phyloP scores from a whole-genome alignment of 2,888 invertebrate species.

The Nymphalis polychloros region DNA sequence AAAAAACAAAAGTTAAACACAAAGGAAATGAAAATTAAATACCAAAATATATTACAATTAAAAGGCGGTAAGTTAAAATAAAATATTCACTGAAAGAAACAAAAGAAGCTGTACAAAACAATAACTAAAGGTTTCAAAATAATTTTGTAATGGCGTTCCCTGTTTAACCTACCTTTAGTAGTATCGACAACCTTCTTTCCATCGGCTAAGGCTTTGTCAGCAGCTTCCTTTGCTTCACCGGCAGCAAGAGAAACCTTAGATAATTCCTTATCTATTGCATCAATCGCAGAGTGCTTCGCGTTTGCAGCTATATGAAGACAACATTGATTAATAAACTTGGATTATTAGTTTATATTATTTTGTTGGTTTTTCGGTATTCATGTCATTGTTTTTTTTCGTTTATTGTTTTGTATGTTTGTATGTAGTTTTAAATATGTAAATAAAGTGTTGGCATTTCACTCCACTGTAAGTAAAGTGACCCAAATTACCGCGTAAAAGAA shows the following conservation, averaged over 20 bases:
- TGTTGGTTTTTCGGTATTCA: no score
- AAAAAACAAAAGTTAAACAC: constrained; percentile 25
- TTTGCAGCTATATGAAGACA: constrained; percentile 57
- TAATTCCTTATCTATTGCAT: constrained; percentile 78
- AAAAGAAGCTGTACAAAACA: not conserved
- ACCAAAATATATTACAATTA: not conserved
- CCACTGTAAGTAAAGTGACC: no score
- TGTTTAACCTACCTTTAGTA: constrained; percentile 63
- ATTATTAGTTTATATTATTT: no score
- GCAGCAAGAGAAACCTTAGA: constrained; percentile 75
- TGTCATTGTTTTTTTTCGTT: no score
- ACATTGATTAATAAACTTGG: not conserved
- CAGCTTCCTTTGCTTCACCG: constrained; percentile 72
- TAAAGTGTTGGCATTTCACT: no score
- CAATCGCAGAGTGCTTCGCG: constrained; percentile 76
- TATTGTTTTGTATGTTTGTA: no score
- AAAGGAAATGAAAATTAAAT: constrained; percentile 28
- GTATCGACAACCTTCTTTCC: constrained; percentile 76
- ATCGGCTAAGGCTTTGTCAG: constrained; percentile 71
- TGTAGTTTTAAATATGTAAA: no score
- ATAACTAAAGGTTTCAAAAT: not conserved
- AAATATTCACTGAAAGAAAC: not conserved
- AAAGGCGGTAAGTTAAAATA: not conserved
- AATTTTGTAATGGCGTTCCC: not conserved
- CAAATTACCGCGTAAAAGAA: no score